These are phyloP conservation scores for Haplochromis vanheusdeni DNA, from an alignment of 2,113 vertebrate genomes.

Conservation along the genomic window DNA sequence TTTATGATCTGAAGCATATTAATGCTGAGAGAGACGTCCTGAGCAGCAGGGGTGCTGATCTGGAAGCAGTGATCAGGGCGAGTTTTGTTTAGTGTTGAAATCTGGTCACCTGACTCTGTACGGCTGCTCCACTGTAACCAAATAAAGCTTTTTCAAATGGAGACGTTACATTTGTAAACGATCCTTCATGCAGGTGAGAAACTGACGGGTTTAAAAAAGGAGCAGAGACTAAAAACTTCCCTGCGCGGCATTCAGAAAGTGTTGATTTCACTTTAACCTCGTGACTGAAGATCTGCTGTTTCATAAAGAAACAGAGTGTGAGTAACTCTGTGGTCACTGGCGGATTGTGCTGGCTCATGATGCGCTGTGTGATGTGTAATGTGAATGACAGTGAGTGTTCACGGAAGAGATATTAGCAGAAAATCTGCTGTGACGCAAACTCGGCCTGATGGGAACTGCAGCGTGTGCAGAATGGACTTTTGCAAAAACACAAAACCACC, in stretches of 20 bases:
- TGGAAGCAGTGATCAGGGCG: neutral
- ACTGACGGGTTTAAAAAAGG: accelerated
- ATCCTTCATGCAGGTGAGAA: neutral
- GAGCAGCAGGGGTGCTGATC: neutral
- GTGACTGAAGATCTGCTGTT: neutral
- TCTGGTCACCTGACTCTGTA: accelerated
- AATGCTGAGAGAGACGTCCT: neutral
- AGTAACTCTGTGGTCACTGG: neutral
- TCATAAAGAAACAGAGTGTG: neutral
- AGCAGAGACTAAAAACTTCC: neutral
- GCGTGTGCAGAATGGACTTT: neutral
- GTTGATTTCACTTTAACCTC: neutral
- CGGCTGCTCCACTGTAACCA: accelerated
- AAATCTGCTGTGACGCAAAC: neutral
- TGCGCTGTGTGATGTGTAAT: neutral
- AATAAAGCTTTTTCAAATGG: neutral
- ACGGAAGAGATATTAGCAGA: accelerated
- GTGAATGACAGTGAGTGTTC: neutral
- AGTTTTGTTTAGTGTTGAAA: neutral
- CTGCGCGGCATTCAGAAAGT: accelerated
- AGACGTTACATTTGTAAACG: neutral
- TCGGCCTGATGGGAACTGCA: neutral
- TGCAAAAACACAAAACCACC: neutral
- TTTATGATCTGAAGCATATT: accelerated
- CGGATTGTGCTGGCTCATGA: neutral